These are phyloP conservation scores for Muschampia plurimacula DNA, from an alignment of 2,888 invertebrate species.

Conservation along the genomic window DNA sequence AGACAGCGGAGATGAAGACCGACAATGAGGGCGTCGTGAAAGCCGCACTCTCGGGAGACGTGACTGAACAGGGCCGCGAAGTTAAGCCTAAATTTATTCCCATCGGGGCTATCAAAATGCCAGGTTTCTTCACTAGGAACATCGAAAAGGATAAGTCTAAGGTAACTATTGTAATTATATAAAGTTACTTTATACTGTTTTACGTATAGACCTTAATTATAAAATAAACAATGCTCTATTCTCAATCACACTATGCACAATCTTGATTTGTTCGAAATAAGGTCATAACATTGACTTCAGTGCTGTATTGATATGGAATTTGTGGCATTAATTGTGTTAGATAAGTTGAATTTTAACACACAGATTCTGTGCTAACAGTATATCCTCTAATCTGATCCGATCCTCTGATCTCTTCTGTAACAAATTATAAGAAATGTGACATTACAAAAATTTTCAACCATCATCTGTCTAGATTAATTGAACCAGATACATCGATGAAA, in stretches of 20 bases:
- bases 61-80: conserved; percentile 89
- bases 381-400: too few relatives aligned
- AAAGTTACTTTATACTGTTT: neutral
- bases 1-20: conserved; percentile 71
- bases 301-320: too few relatives aligned
- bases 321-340: too few relatives aligned
- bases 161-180: conserved; percentile 66
- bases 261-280: too few relatives aligned
- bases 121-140: conserved; percentile 92
- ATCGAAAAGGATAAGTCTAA: conserved; percentile 91
- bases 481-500: too few relatives aligned
- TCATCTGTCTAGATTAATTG: too few relatives aligned
- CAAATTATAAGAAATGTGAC: too few relatives aligned
- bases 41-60: conserved; percentile 83
- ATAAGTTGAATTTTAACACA: too few relatives aligned
- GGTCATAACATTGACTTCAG: too few relatives aligned
- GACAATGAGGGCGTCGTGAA: conserved; percentile 80
- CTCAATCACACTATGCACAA: neutral
- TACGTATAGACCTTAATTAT: neutral
- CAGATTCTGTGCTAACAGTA: too few relatives aligned
- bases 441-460: too few relatives aligned
- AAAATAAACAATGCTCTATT: neutral
- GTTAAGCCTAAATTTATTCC: conserved; percentile 93
- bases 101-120: conserved; percentile 95
- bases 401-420: too few relatives aligned